These are phyloP conservation scores for Phoebastria nigripes DNA, from an alignment of 2,797 vertebrate genomes.

Conservation along the genomic window DNA sequence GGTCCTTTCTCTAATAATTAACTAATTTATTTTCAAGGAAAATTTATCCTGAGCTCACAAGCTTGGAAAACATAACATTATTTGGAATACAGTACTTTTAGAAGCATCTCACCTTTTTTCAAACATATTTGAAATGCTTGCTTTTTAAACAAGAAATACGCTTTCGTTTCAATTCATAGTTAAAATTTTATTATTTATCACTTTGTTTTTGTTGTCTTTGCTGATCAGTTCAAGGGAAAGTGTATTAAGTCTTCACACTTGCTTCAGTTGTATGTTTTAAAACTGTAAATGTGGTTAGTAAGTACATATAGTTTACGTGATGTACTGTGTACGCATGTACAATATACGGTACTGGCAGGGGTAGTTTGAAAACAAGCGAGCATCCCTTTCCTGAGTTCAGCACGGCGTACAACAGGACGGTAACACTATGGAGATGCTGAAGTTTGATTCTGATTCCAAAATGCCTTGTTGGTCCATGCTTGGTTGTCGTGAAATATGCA, in stretches of 20 bases:
- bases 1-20: neutral
- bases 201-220: neutral
- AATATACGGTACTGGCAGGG: too few species aligned
- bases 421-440: neutral
- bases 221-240: neutral
- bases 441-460: neutral
- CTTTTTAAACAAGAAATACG: neutral
- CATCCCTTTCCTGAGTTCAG: neutral
- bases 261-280: neutral
- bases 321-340: too few species aligned
- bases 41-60: neutral
- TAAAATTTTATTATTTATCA: neutral
- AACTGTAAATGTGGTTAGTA: neutral
- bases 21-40: neutral
- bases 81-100: neutral
- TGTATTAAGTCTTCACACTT: neutral
- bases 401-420: fast-evolving
- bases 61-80: neutral
- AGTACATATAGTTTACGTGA: neutral
- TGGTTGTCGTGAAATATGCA: neutral
- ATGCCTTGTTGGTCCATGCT: neutral
- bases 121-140: neutral
- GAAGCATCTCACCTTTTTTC: neutral
- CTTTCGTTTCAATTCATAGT: neutral
- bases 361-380: neutral